These are phyloP conservation scores for Pseudococcus viburni DNA, from an alignment of 2,888 invertebrate genomes.

Conservation along the genomic window DNA sequence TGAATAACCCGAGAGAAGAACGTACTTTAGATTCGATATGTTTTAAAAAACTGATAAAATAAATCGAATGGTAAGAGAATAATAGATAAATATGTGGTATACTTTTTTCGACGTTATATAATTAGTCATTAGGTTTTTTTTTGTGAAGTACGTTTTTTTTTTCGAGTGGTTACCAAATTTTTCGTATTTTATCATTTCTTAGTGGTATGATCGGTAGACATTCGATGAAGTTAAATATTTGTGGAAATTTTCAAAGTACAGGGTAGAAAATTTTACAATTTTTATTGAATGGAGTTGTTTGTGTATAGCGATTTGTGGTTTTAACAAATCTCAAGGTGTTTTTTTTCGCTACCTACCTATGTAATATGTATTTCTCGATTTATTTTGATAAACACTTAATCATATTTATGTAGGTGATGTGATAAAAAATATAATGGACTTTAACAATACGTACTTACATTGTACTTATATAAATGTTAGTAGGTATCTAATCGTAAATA, in stretches of 20 bases:
- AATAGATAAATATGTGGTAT: not conserved
- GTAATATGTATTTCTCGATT: no score
- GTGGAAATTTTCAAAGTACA: not conserved
- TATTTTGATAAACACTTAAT: no score
- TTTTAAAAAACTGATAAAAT: not conserved
- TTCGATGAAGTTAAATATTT: not conserved
- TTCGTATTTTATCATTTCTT: not conserved
- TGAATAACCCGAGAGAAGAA: not conserved
- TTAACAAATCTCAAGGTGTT: no score
- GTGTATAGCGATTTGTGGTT: no score
- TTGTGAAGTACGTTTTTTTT: not conserved
- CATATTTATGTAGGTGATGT: no score
- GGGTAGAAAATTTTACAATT: no score
- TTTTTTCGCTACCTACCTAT: no score
- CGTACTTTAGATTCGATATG: not conserved
- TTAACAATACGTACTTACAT: no score
- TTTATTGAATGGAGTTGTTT: no score
- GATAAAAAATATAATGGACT: no score
- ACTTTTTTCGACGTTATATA: not conserved
- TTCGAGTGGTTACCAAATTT: not conserved
- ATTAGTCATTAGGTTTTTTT: not conserved
- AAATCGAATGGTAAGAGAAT: not conserved
- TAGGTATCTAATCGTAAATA: no score
- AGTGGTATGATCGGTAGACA: not conserved
- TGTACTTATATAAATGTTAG: no score